Conservation (phyloP, 2,113 vertebrate genomes). For the Chlorodrepanis virens region DNA sequence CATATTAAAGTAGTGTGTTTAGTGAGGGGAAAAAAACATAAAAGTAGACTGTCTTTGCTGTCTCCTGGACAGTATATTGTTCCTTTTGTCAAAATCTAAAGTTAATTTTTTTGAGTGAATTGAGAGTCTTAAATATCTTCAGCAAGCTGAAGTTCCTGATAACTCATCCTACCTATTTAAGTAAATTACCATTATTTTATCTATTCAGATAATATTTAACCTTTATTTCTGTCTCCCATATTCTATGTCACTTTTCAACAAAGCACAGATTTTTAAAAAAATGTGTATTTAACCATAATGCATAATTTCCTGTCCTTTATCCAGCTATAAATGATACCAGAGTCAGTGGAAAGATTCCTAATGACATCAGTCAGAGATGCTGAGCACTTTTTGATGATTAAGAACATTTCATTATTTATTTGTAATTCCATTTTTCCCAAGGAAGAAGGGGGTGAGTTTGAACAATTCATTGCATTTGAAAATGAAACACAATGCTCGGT, state of each 20-base stretch:
- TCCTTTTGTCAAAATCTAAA: not conserved
- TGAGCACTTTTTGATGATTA: not conserved
- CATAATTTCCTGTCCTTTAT: not conserved
- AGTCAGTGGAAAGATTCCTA: not conserved
- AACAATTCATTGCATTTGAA: not conserved
- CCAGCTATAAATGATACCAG: not conserved
- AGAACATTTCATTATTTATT: not conserved
- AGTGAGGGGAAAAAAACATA: not conserved
- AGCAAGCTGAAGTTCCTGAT: not conserved
- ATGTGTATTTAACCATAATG: not conserved
- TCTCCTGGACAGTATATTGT: not conserved
- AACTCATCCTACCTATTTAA: not conserved
- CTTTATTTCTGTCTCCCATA: not conserved
- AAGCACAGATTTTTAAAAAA: not conserved
- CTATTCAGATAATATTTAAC: not conserved
- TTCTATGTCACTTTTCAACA: not conserved
- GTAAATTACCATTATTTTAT: not conserved
- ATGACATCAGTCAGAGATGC: not conserved
- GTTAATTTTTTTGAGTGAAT: not conserved
- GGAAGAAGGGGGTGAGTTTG: not conserved
- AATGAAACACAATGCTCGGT: not conserved
- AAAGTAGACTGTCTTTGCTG: not conserved
- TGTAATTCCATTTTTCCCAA: not conserved
- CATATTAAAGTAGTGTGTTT: not conserved
- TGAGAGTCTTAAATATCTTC: not conserved